These are phyloP conservation scores for Folsomia manolachei DNA, from an alignment of 2,888 invertebrate species.

Conservation along the genomic window DNA sequence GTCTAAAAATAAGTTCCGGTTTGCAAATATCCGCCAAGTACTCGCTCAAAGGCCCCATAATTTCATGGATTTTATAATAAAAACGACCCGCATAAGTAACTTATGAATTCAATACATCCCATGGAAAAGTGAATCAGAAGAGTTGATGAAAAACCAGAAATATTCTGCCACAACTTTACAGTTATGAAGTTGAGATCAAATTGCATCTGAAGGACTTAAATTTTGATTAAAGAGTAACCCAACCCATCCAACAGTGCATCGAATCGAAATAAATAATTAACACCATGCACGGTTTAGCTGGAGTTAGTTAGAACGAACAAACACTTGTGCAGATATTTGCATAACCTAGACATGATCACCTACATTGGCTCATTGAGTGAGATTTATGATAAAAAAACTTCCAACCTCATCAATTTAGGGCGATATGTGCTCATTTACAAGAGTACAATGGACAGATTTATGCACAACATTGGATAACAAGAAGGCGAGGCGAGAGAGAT, in stretches of 20 bases:
- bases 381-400: neutral
- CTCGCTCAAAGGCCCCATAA: neutral
- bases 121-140: no score
- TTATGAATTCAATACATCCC: no score
- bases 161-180: no score
- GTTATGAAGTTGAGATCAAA: neutral
- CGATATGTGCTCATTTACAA: neutral
- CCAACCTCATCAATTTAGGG: no score
- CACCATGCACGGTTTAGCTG: no score
- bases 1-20: neutral
- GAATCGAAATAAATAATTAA: no score
- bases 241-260: neutral
- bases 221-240: neutral
- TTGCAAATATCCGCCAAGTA: neutral
- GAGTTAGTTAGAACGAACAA: no score
- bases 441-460: neutral
- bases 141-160: no score
- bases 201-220: neutral
- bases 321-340: slow-evolving; percentile 15
- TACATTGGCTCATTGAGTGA: neutral
- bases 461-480: neutral
- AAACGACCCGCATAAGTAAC: no score
- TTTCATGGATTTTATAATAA: neutral
- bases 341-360: slow-evolving; percentile 10
- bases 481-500: neutral